These are phyloP conservation scores for Thamnaconus septentrionalis DNA, from an alignment of 2,113 vertebrate genomes.

Conservation along the genomic window DNA sequence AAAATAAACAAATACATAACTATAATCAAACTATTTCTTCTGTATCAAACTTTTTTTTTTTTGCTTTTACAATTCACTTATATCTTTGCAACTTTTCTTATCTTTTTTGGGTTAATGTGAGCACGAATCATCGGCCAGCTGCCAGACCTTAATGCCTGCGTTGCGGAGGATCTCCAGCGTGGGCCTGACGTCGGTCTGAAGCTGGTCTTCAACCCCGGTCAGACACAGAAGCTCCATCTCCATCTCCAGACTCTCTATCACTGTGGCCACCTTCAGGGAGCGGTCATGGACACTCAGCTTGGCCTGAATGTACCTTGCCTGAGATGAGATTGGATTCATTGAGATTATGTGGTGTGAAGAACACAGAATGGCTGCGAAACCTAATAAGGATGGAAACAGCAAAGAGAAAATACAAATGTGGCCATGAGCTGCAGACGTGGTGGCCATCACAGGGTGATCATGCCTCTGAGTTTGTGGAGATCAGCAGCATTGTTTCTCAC, in stretches of 20 bases:
- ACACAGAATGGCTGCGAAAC: not conserved
- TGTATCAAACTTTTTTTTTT: no score
- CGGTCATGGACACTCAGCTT: conserved; percentile 96
- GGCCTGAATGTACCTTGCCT: conserved; percentile 94
- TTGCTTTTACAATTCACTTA: no score
- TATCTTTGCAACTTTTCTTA: no score
- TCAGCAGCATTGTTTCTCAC: not conserved
- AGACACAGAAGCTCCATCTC: conserved; percentile 97
- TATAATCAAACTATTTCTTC: no score
- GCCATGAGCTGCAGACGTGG: not conserved
- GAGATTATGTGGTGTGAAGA: conserved; percentile 4
- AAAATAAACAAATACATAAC: no score
- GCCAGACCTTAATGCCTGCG: conserved; percentile 91
- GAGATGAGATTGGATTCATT: conserved; percentile 11
- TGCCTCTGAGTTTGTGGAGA: not conserved
- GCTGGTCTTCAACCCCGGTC: conserved; percentile 95
- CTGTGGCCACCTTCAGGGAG: conserved; percentile 94
- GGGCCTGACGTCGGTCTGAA: conserved; percentile 91
- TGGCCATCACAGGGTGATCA: not conserved
- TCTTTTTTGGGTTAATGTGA: no score
- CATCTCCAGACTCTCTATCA: conserved; percentile 97
- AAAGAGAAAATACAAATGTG: conserved; percentile 7
- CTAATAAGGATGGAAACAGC: not conserved
- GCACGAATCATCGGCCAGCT: not conserved
- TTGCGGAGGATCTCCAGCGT: conserved; percentile 95